Evolutionary conservation across 2,113 vertebrate species (phyloP), one percentile per base, ranked within the genome.

Genomic region (Gallinago jamesoni): DNA sequence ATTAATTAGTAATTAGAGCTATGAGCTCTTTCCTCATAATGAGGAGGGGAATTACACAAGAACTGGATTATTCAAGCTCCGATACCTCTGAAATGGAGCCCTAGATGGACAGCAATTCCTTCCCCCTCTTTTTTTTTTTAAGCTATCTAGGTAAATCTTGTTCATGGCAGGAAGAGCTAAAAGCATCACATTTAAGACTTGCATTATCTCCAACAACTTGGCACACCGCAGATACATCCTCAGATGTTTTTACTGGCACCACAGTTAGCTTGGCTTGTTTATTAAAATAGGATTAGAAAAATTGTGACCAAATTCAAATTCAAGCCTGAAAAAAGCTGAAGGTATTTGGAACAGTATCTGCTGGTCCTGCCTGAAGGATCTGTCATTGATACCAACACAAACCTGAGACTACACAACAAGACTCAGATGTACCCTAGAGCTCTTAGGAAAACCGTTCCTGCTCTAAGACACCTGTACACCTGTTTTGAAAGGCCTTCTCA

Each of bases 371-470:
- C n/a, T 64, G 30, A 76, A 59, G n/a, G 12, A 63, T 70, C 13
- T 12, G 3, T 23, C 20, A 76, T 7, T 28, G 15, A 6, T 9
- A 64, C 3, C 31, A 76, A 22, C 8, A 0, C 5, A 84, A 60
- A 8, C 30, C 33, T 35, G 17, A 64, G 15, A 37, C 33, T 25
- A 43, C 0, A 4, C 12, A 47, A 21, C 25, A 52, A 93, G 33
- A 10, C 30, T 74, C 27, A 70, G 31, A 39, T 24, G 7, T 25
- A 22, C 45, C 35, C 47, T 18, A 16, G 16, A 74, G 24, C 53
- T 91, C 59, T 48, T 4, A 4, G 30, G 27, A 68, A 64, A 35
- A 60, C 10, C 9, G 14, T 9, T 69, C 55, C 50, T 53, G 14
- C 39, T 84, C 15, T 5, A n/a, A 17, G 30, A 43, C 7, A 64